These are phyloP conservation scores for Drosophila pachea DNA, from an alignment of 1,140 invertebrate species.

Conservation along the genomic window DNA sequence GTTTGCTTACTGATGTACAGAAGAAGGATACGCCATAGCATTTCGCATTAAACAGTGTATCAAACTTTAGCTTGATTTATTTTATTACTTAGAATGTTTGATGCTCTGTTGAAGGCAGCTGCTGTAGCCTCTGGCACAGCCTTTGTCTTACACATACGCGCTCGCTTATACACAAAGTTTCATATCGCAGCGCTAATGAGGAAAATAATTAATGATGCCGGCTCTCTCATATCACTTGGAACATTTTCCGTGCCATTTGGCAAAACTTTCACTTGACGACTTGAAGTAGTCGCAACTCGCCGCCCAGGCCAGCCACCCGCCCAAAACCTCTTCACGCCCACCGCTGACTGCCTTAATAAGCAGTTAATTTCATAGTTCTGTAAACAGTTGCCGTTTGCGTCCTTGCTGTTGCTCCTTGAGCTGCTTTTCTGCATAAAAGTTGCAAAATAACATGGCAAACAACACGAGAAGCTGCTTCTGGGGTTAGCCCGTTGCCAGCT, in stretches of 20 bases:
- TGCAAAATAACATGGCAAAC: conserved; percentile 62
- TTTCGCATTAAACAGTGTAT: too few relatives aligned
- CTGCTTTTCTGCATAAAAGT: conserved; percentile 40
- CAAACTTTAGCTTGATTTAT: conserved; percentile 10
- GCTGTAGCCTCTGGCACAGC: conserved; percentile 29
- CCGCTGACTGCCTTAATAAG: conserved; percentile 59
- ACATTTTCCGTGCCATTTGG: conserved; percentile 76
- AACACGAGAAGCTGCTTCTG: conserved; percentile 41
- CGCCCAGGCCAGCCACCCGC: not conserved
- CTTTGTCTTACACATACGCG: conserved; percentile 31
- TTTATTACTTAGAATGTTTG: conserved; percentile 21
- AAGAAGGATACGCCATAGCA: too few relatives aligned
- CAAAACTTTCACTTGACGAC: conserved; percentile 73
- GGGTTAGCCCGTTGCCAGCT: not conserved
- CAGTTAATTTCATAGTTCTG: conserved; percentile 74
- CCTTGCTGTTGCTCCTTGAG: conserved; percentile 18
- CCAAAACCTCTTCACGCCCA: conserved; percentile 16
- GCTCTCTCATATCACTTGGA: conserved; percentile 43
- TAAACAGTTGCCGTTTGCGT: conserved; percentile 34
- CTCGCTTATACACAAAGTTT: conserved; percentile 7
- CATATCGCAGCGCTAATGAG: conserved; percentile 62
- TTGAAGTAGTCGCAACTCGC: conserved; percentile 52
- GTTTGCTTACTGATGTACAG: too few relatives aligned
- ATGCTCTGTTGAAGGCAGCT: conserved; percentile 17
- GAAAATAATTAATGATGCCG: conserved; percentile 74